These are phyloP conservation scores for Nibea albiflora DNA, from an alignment of 2,113 vertebrate genomes.

Conservation along the genomic window DNA sequence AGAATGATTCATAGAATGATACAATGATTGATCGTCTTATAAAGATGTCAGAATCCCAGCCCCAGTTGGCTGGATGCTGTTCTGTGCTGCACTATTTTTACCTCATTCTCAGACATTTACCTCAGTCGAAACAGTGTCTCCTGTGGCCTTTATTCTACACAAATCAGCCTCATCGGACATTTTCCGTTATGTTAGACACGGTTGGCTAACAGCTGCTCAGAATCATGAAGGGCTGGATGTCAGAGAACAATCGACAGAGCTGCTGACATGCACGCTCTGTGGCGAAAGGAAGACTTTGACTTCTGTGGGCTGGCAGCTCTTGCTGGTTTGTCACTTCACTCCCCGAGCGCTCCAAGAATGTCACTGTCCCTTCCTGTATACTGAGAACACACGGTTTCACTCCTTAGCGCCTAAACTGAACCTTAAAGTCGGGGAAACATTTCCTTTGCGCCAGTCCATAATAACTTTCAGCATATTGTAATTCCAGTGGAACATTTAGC, in stretches of 20 bases:
- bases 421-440: not conserved
- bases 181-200: conserved; percentile 17
- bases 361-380: conserved; percentile 2
- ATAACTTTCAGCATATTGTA: too few species aligned
- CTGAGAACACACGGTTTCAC: not conserved
- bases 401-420: not conserved
- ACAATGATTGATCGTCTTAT: conserved; percentile 13
- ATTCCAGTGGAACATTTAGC: too few species aligned
- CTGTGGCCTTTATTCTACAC: conserved; percentile 45
- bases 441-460: too few species aligned
- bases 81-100: conserved; percentile 16
- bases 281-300: not conserved
- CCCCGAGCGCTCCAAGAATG: conserved; percentile 23
- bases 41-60: conserved; percentile 1
- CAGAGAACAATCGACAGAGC: conserved; percentile 1
- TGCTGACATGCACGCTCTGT: conserved; percentile 2
- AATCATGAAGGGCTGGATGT: conserved; percentile 10
- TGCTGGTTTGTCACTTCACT: not conserved
- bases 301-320: conserved; percentile 1
- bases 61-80: not conserved
- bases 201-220: not conserved
- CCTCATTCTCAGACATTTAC: conserved; percentile 52
- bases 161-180: conserved; percentile 38
- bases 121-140: conserved; percentile 25
- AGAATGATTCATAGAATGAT: too few species aligned